phyloP scores from a whole-genome alignment of 2,797 vertebrate species.

The Peromyscus eremicus region DNA sequence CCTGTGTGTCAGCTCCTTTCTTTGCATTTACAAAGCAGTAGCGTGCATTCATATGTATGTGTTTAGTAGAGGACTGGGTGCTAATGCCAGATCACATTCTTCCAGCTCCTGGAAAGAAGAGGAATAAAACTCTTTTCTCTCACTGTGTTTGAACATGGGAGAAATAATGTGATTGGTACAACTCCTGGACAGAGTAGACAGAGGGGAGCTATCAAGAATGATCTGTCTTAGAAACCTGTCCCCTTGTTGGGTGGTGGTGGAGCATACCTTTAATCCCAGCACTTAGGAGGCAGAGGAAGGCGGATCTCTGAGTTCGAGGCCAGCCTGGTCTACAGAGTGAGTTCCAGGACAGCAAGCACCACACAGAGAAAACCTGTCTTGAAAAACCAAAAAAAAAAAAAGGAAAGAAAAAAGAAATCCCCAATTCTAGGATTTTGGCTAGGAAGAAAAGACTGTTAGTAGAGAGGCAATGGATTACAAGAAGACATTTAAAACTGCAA shows the following conservation, averaged over 20 bases:
- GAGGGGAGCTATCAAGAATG: not conserved
- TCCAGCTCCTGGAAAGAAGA: not conserved
- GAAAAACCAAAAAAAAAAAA: not conserved
- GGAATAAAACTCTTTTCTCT: not conserved
- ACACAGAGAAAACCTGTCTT: no score
- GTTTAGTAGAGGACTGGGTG: not conserved
- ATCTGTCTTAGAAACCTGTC: not conserved
- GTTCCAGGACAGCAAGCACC: no score
- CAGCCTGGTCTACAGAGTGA: not conserved
- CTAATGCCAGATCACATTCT: not conserved
- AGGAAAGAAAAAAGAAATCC: not conserved
- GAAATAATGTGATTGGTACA: not conserved
- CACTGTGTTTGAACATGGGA: not conserved
- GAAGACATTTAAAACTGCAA: not conserved
- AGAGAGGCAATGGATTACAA: not conserved
- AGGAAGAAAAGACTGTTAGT: not conserved
- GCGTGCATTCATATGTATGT: not conserved
- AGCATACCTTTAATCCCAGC: not conserved
- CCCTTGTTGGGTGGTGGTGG: not conserved
- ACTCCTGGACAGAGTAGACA: not conserved
- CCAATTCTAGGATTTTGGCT: not conserved
- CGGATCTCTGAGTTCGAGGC: not conserved
- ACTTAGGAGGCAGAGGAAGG: not conserved
- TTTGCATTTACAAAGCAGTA: not conserved
- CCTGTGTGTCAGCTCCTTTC: not conserved